A percentile compares a stretch with the other conserved stretches of the same genome.
These are phyloP conservation scores for Osedax frankpressi DNA, from an alignment of 2,888 invertebrate species.

Conservation along the genomic window DNA sequence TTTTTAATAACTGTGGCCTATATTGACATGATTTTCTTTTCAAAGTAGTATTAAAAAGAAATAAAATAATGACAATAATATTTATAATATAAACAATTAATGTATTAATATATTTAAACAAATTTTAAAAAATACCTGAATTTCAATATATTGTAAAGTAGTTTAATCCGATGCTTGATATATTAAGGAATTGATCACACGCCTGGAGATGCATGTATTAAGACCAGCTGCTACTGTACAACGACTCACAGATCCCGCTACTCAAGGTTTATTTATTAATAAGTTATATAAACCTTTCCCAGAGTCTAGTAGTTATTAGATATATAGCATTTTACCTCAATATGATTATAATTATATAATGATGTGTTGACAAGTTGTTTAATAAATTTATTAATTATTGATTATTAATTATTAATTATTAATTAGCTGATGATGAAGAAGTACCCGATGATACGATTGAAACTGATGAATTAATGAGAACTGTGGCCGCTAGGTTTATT, in stretches of 20 bases:
- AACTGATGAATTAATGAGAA: constrained; percentile 41
- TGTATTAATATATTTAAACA: too few species aligned
- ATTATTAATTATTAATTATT: background rate
- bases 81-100: too few species aligned
- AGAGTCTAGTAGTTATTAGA: too few species aligned
- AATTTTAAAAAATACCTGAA: too few species aligned
- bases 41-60: too few species aligned
- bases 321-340: too few species aligned
- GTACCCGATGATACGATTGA: constrained; percentile 39
- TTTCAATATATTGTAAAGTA: too few species aligned
- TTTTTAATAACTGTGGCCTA: too few species aligned
- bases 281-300: background rate
- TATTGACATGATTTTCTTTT: too few species aligned
- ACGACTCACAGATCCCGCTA: constrained; percentile 33
- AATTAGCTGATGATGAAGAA: constrained; percentile 37
- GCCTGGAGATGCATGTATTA: constrained; percentile 39
- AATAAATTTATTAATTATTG: background rate
- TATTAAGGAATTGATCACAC: constrained; percentile 39
- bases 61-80: too few species aligned
- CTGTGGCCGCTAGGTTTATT: constrained; percentile 29
- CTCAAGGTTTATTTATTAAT: background rate
- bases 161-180: too few species aligned
- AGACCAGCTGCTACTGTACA: constrained; percentile 39
- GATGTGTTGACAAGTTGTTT: background rate
- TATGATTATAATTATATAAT: background rate